Evolutionary conservation across 92 coral and sea anemone genomes (phyloP), one percentile per base, ranked within the genome.

Genomic region (Meandrina meandrites): DNA sequence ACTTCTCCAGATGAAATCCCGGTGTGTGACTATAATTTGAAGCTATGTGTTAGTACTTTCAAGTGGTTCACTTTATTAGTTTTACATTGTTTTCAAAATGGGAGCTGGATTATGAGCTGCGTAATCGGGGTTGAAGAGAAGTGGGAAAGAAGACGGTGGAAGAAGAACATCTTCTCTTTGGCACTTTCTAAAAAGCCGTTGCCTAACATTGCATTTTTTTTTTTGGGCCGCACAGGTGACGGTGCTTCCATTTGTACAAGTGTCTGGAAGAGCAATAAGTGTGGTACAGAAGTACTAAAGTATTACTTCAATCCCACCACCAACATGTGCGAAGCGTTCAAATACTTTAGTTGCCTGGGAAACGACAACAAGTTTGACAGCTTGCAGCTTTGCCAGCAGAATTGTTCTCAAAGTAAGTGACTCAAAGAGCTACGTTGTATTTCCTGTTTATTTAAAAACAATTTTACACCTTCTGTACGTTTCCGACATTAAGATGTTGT

Each of bases 301-400:
- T 94, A 80, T 82, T 90, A 90, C 66, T 94, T 86, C 70, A 86
- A 93, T 87, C 79, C 93, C 42, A 83, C 84, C 28, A 80, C 96
- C 13, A 89, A 88, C 66, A 82, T 72, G 78, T 94, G 98, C 80
- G 88, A 85, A 18, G 86, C 84, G 79, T 91, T 94, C 40, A 70
- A 84, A 62, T 94, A 83, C 77, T 88, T 91, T 72, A 94, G 98
- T 86, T 94, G 98, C 83, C 92, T 94, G 34, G 98, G 98, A 9
- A 94, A 93, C 85, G 88, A 86, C 32, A 94, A 94, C 79, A 94
- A 86, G 42, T 94, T 94, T 74, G 96, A 84, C 45, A 72, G 91
- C 19, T 68, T 81, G 81, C 80, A 87, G 67, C 87, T 86, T 18
- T 94, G 98, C 70, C 78, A 85, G 78, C 60, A 88, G 13, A 84